These are phyloP conservation scores for Aythya baeri DNA, from an alignment of 2,113 vertebrate species.

Conservation along the genomic window DNA sequence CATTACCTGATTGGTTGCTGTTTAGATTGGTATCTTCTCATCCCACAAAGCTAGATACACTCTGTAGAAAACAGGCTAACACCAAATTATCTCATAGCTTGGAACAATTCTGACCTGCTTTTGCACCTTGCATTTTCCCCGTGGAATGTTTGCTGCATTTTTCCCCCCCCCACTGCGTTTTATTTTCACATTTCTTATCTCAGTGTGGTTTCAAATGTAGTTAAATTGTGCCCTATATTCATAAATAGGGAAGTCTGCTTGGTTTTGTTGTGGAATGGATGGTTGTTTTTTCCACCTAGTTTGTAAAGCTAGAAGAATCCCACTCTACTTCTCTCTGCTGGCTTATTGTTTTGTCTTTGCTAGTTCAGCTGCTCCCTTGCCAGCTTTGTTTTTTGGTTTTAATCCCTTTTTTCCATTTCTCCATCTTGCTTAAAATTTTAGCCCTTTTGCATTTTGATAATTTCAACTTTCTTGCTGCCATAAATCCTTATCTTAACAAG, in stretches of 20 bases:
- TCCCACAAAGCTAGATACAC: background rate
- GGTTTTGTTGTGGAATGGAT: background rate
- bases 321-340: background rate
- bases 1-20: slow-evolving; percentile 25
- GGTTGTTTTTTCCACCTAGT: background rate
- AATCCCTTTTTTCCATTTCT: background rate
- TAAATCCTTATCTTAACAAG: slow-evolving; percentile 5
- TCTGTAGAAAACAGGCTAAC: background rate
- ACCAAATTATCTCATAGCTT: background rate
- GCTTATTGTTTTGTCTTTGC: background rate
- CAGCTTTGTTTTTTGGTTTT: background rate
- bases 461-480: background rate
- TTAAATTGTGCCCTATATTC: background rate
- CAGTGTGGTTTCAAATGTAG: background rate
- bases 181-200: background rate
- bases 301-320: background rate
- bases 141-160: background rate
- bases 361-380: background rate
- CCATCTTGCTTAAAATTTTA: background rate
- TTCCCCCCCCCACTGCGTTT: too few relatives aligned
- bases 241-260: background rate
- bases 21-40: slow-evolving; percentile 33
- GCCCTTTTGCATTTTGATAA: background rate
- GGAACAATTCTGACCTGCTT: background rate
- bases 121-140: background rate